Evolutionary conservation across 2,888 invertebrate genomes (phyloP).

Genomic region (Pocota personata): DNA sequence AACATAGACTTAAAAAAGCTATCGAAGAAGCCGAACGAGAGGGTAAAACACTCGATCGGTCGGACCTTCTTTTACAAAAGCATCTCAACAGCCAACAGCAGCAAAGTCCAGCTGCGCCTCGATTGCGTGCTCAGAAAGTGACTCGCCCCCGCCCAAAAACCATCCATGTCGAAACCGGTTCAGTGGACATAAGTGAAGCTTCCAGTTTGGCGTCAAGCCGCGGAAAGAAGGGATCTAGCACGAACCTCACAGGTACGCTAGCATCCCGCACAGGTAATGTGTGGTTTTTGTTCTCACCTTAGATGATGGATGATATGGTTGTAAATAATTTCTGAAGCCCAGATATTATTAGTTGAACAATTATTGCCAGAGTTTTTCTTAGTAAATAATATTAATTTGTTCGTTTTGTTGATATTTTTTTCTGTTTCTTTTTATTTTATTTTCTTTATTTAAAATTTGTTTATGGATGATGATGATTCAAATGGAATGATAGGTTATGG

Average conservation of each 20-base stretch:
- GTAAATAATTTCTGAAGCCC: slow-evolving; percentile 3
- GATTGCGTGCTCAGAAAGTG: slow-evolving; percentile 86
- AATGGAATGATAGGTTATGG: slow-evolving; percentile 86
- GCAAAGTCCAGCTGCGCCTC: slow-evolving; percentile 83
- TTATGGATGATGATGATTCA: slow-evolving; percentile 82
- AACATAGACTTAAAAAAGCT: slow-evolving; percentile 96
- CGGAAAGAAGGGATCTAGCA: slow-evolving; percentile 91
- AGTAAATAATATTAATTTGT: slow-evolving; percentile 62
- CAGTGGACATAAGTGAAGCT: slow-evolving; percentile 90
- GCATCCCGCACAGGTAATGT: slow-evolving; percentile 4
- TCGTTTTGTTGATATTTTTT: slow-evolving; percentile 70
- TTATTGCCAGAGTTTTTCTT: slow-evolving; percentile 6
- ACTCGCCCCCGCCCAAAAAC: slow-evolving; percentile 93
- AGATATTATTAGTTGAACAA: neutral
- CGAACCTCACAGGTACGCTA: slow-evolving; percentile 90
- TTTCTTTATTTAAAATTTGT: slow-evolving; percentile 69
- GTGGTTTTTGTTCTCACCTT: slow-evolving; percentile 19
- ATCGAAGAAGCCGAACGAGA: slow-evolving; percentile 95
- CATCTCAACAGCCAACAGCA: slow-evolving; percentile 77
- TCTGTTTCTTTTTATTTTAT: slow-evolving; percentile 66
- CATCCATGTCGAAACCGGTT: slow-evolving; percentile 93
- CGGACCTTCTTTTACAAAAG: slow-evolving; percentile 86
- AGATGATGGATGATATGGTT: slow-evolving; percentile 25
- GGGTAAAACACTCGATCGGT: slow-evolving; percentile 92
- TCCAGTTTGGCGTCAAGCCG: slow-evolving; percentile 87